Conservation (phyloP, 2,888 invertebrate genomes). For the Amphipoea oculea region DNA sequence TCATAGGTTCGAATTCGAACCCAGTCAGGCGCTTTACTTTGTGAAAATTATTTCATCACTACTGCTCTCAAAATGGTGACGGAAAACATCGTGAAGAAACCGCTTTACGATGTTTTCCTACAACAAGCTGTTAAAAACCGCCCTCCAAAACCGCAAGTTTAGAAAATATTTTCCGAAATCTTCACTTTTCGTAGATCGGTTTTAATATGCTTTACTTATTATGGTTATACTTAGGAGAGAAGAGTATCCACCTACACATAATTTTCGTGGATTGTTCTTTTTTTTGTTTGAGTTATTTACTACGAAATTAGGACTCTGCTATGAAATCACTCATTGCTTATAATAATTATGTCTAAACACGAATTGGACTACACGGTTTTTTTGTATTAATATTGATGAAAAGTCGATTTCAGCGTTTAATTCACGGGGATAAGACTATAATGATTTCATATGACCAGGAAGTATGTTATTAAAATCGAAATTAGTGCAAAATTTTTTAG, state of each 20-base stretch:
- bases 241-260: too few relatives aligned
- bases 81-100: too few relatives aligned
- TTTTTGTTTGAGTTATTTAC: background rate
- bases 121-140: background rate
- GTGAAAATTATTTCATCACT: too few relatives aligned
- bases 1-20: too few relatives aligned
- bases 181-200: background rate
- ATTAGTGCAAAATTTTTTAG: background rate
- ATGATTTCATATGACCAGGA: background rate
- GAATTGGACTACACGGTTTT: too few relatives aligned
- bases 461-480: background rate
- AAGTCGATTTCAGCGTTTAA: background rate
- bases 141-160: background rate
- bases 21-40: too few relatives aligned
- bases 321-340: background rate
- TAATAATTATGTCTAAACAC: background rate
- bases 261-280: background rate
- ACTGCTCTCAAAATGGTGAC: too few relatives aligned
- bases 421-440: background rate
- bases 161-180: background rate
- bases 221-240: background rate
- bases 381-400: background rate
- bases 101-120: too few relatives aligned
- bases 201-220: too few relatives aligned
- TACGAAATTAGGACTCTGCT: background rate